A percentile compares a stretch with the other conserved stretches of the same genome.
Conservation (phyloP, 2,797 vertebrate genomes). For the Linurgus olivaceus region DNA sequence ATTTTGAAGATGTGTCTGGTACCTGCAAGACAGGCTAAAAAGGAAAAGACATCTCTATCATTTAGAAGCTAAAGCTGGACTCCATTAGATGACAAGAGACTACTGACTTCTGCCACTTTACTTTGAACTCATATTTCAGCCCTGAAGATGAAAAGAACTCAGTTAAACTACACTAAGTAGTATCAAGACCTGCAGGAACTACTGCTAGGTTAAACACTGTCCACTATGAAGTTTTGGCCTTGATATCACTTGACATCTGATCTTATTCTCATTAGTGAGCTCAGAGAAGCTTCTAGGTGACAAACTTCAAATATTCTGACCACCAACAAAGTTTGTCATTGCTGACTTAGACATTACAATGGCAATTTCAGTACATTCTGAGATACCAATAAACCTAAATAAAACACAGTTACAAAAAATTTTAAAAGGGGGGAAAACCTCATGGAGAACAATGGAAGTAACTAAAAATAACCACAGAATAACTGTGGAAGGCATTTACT, state of each 20-base stretch:
- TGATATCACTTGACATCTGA: background rate
- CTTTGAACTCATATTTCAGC: background rate
- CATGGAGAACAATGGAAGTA: background rate
- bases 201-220: background rate
- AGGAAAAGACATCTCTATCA: background rate
- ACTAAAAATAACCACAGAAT: background rate
- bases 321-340: background rate
- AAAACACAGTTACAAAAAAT: background rate
- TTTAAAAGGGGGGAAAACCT: background rate
- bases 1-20: background rate
- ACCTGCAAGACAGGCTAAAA: background rate
- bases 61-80: background rate
- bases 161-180: background rate
- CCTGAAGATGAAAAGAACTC: background rate
- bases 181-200: background rate
- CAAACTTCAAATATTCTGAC: background rate
- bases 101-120: background rate
- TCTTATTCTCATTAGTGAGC: background rate
- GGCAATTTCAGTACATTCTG: background rate
- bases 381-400: background rate
- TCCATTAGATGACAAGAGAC: background rate
- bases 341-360: background rate
- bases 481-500: background rate
- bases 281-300: background rate
- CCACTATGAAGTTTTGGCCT: background rate